These are phyloP conservation scores for Steinernema hermaphroditum DNA, from an alignment of 2,888 invertebrate species.

Conservation along the genomic window DNA sequence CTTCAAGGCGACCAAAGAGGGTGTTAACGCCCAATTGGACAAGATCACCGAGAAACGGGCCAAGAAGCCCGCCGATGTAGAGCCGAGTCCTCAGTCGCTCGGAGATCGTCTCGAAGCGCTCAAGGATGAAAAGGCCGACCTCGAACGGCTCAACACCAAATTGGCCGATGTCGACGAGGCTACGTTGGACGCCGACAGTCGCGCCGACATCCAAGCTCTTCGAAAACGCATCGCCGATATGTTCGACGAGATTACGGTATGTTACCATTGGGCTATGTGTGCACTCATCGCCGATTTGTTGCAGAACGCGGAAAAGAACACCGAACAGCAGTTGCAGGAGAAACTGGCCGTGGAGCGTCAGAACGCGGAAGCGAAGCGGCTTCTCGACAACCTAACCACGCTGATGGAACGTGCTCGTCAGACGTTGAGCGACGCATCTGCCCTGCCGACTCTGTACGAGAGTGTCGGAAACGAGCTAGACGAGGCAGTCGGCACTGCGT, in stretches of 20 bases:
- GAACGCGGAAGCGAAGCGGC: neutral
- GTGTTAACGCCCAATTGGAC: conserved; percentile 36
- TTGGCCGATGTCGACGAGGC: neutral
- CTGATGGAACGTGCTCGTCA: conserved; percentile 13
- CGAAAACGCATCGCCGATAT: neutral
- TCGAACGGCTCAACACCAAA: neutral
- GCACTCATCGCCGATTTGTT: neutral
- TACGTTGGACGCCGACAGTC: neutral
- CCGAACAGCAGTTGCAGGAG: neutral
- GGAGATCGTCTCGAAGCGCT: neutral
- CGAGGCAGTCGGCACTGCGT: neutral
- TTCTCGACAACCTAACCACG: conserved; percentile 5
- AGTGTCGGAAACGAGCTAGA: neutral
- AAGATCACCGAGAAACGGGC: conserved; percentile 5
- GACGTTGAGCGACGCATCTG: neutral
- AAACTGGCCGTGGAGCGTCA: neutral
- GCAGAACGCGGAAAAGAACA: neutral
- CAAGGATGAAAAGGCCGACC: neutral
- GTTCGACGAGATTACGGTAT: neutral
- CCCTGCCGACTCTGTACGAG: neutral
- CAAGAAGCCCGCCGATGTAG: neutral
- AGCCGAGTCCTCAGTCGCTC: neutral
- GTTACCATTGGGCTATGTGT: neutral
- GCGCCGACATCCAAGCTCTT: neutral
- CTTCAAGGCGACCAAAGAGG: conserved; percentile 47